Evolutionary conservation across 1,140 invertebrate genomes (phyloP).

Genomic region (Drosophila rhopaloa): DNA sequence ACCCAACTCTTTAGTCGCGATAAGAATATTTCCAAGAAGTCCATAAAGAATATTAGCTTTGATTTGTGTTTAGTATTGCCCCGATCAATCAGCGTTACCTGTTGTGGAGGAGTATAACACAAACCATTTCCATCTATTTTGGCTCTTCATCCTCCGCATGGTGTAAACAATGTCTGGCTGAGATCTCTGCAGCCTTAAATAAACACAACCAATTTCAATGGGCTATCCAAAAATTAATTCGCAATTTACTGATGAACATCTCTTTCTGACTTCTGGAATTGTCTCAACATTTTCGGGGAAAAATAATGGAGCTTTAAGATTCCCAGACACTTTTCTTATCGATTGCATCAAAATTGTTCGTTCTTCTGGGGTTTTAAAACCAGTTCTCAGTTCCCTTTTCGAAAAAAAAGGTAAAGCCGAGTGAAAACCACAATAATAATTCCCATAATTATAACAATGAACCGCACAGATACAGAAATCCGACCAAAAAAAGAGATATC

Average conservation of each 20-base stretch:
- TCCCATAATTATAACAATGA: conserved; percentile 82
- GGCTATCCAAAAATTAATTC: conserved; percentile 38
- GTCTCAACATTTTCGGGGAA: conserved; percentile 47
- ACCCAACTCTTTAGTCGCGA: conserved; percentile 33
- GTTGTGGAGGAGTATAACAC: conserved; percentile 29
- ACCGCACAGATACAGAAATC: conserved; percentile 59
- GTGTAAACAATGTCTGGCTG: conserved; percentile 42
- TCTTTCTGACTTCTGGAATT: conserved; percentile 25
- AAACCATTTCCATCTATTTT: conserved; percentile 47
- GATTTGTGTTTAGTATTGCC: conserved; percentile 38
- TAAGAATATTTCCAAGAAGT: conserved; percentile 52
- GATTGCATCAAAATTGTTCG: conserved; percentile 54
- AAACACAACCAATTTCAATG: conserved; percentile 44
- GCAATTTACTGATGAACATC: conserved; percentile 38
- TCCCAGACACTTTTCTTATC: conserved; percentile 59
- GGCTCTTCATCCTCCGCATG: conserved; percentile 27
- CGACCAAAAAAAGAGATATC: conserved; percentile 65
- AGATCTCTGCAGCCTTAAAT: conserved; percentile 23
- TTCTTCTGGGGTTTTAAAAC: conserved; percentile 41
- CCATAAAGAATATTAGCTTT: conserved; percentile 41
- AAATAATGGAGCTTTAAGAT: conserved; percentile 10
- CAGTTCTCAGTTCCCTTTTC: conserved; percentile 41
- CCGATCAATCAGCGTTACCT: conserved; percentile 52
- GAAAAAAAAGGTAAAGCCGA: conserved; percentile 55
- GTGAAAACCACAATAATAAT: conserved; percentile 82